These are phyloP conservation scores for Bos taurus DNA, from an alignment of 2,113 vertebrate species.

Conservation along the genomic window ARS-UCD2.0 NC_037349.1:10019501-10020000, in stretches of 20 bases:
- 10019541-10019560: rapidly evolving
- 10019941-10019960: not conserved
- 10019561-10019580: not conserved
- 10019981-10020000: not conserved
- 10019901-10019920: not conserved
- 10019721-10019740: not conserved
- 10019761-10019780: not conserved
- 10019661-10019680: not conserved
- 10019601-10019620: not conserved
- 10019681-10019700: not conserved
- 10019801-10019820: not conserved
- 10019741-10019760: not conserved
- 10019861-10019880: not conserved
- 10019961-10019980: not conserved
- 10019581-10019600: not conserved
- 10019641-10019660: not conserved
- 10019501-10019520: not conserved
- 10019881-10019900: not conserved
- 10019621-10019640: not conserved
- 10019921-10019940: not conserved
- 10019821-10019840: not conserved
- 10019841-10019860: not conserved
- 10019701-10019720: not conserved
- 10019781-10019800: not conserved
- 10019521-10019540: not conserved